Evolutionary conservation across 2,113 vertebrate species (phyloP), one percentile per base, ranked within the genome.

Genomic region (Mus spicilegus): DNA sequence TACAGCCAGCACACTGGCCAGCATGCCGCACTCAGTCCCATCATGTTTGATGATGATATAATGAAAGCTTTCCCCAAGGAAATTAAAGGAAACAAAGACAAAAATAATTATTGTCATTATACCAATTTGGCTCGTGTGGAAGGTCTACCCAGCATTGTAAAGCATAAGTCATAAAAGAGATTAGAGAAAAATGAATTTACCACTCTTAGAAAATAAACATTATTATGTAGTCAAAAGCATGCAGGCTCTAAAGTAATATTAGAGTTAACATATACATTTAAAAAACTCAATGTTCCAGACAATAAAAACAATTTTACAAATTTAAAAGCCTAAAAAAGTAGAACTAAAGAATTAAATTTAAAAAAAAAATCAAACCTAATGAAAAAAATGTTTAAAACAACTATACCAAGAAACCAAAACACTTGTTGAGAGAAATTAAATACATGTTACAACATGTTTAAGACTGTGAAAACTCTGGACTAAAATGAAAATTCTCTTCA

Each of bases 401-500:
- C 54, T 56, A 88, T 28, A 30, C 0, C 76, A 56, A 56, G 87
- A 94, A 90, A 90, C n/a, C 8, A 78, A 86, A 46, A 82, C 1
- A 58, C 36, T 81, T 81, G 51, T 0, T 24, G 10, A 82, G 20
- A 78, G 16, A 76, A 84, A 72, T 49, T 82, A 70, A 56, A 69
- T 36, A 16, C 13, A 51, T 54, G 30, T 56, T 33, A 14, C 49
- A 87, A 54, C 20, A 91, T 85, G 33, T 61, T 78, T 36, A 76
- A 75, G 13, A 78, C 10, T 61, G 14, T 10, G 36, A 86, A 84
- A 87, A 72, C 16, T 42, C 72, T 80, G 5, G 28, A 75, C 39
- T 93, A 51, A 73, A 82, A 76, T 24, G 0, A 36, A 94, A 89
- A 90, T 72, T 96, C 51, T 76, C 65, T n/a, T 73, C 46, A 73